These are phyloP conservation scores for Benthochromis sp. DNA, from an alignment of 2,113 vertebrate species.

Conservation along the genomic window DNA sequence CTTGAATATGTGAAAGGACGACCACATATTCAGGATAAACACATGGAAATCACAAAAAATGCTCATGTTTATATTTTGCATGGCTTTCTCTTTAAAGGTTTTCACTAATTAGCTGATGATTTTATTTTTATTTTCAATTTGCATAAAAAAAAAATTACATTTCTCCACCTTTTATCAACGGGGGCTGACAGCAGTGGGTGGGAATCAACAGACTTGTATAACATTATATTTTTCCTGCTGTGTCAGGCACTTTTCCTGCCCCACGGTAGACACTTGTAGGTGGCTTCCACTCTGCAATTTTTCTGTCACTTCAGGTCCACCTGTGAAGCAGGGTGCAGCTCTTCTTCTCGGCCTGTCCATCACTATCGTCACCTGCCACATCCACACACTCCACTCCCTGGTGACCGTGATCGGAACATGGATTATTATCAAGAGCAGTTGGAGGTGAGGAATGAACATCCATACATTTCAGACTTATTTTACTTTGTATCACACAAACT, in stretches of 20 bases:
- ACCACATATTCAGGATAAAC: background rate
- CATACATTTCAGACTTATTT: background rate
- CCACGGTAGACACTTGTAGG: background rate
- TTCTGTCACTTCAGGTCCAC: slow-evolving; percentile 65
- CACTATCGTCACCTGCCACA: slow-evolving; percentile 73
- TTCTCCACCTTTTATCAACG: background rate
- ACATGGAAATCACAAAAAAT: background rate
- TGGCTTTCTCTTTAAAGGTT: background rate
- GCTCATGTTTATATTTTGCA: background rate
- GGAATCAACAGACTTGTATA: background rate
- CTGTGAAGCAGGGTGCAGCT: slow-evolving; percentile 75
- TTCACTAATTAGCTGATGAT: background rate
- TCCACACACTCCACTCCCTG: slow-evolving; percentile 83
- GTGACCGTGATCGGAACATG: slow-evolving; percentile 82
- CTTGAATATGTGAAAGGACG: background rate
- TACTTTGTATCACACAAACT: background rate
- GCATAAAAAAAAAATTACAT: background rate
- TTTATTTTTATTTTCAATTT: background rate
- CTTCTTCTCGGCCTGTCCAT: slow-evolving; percentile 75
- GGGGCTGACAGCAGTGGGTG: background rate
- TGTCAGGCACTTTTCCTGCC: background rate
- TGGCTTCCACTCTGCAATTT: background rate
- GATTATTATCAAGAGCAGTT: slow-evolving; percentile 77
- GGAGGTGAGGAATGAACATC: slow-evolving; percentile 62
- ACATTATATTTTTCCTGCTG: background rate